Evolutionary conservation across 2,888 invertebrate genomes (phyloP), one percentile per base, ranked within the genome.

Genomic region (Alviniconcha strummeri): DNA sequence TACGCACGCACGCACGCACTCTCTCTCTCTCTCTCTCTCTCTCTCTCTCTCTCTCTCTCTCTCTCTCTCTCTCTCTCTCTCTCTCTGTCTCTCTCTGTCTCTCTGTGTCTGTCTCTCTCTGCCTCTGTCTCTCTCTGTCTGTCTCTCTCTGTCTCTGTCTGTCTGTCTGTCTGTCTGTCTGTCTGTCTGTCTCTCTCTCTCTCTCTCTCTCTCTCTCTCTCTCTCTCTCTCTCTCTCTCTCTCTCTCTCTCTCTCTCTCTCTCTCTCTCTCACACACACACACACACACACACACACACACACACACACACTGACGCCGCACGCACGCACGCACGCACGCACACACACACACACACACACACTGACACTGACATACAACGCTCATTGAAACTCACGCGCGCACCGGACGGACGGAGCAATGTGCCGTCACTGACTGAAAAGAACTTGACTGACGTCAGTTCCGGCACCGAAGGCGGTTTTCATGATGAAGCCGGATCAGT

Each of bases 201-300:
- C 55, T 56, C 56, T 56, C 75, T 76, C 17, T 76, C 56, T 56
- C 75, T 76, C 75, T 56, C 17, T 56, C 55, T 76, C 74, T 74
- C 74, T 74, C 54, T 74, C 74, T 74, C 8, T 74, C 74, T 74
- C 8, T 74, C 74, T 7, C 36, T 13, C 19, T 74, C 9, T 74
- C 54, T 74, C 74, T 74, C 5, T 74, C 74, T 54, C 54, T 54
- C 74, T 74, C 54, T 74, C 74, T 74, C 54, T 55, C 52, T 5
- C 52, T 52, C 55, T 55, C 55, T 55, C n/a, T 5, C 71, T 19
- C 71, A 71, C 71, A 71, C 71, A 71, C 71, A 19, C 72, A 9
- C 72, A 9, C 72, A 72, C 72, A n/a, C 72, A n/a, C 72, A 17
- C 72, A 9, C 72, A 64, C 64, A 64, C 64, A 64, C 64, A 64